These are phyloP conservation scores for Lampris incognitus DNA, from an alignment of 2,113 vertebrate species.

Conservation along the genomic window DNA sequence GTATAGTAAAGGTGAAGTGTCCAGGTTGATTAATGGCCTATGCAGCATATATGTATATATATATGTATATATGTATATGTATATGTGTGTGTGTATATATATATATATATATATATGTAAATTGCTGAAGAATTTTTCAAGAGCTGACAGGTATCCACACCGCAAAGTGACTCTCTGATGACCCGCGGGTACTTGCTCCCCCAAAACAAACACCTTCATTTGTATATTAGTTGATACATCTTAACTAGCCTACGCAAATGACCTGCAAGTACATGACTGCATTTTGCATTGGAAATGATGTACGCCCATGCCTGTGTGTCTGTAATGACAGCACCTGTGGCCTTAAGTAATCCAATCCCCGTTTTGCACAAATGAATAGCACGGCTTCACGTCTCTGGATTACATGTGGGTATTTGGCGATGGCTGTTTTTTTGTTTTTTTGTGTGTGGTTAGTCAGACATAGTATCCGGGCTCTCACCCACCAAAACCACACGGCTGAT, in stretches of 20 bases:
- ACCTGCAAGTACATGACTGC: slow-evolving; percentile 1
- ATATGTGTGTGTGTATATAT: not conserved
- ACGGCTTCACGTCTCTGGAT: slow-evolving; percentile 56
- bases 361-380: slow-evolving; percentile 52
- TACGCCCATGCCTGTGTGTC: slow-evolving; percentile 15
- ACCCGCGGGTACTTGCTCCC: not conserved
- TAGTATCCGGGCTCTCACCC: slow-evolving; percentile 47
- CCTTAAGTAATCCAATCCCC: slow-evolving; percentile 55
- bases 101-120: slow-evolving; percentile 26
- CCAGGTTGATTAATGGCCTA: no score
- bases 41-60: not conserved
- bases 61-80: not conserved
- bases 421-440: slow-evolving; percentile 46
- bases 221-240: slow-evolving; percentile 44
- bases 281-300: slow-evolving; percentile 73
- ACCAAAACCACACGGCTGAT: slow-evolving; percentile 27
- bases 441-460: slow-evolving; percentile 58
- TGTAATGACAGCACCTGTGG: slow-evolving; percentile 63
- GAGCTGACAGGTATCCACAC: slow-evolving; percentile 14
- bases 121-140: slow-evolving; percentile 27
- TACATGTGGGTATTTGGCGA: slow-evolving; percentile 22
- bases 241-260: slow-evolving; percentile 63
- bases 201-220: slow-evolving; percentile 48
- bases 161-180: not conserved
- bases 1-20: no score